Evolutionary conservation across 2,113 vertebrate genomes (phyloP), one percentile per base, ranked within the genome.

Genomic region (Theristicus caerulescens): DNA sequence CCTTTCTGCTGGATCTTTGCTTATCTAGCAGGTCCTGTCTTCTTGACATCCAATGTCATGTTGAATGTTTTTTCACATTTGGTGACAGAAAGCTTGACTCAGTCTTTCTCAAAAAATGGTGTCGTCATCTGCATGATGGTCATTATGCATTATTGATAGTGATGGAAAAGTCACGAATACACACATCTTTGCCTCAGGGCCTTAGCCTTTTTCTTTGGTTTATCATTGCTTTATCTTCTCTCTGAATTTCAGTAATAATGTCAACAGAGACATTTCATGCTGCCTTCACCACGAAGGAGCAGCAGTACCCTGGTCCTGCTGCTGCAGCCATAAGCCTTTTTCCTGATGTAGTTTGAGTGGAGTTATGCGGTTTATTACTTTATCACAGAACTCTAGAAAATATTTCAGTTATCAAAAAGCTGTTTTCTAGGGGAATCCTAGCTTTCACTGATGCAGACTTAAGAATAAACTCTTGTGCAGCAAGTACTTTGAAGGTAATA

Each of bases 81-180:
- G 88, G 73, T 67, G 77, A 64, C 25, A 82, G 69, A 88, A 86
- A 80, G 73, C 71, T 85, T 78, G 80, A 64, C 74, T 88, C 64
- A 62, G 73, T 32, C 72, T 65, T 72, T 90, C 77, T 86, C 64
- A 52, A 74, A 47, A 70, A 7, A 55, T 29, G 59, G 86, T 74
- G 42, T 82, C 8, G 6, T 93, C 73, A 42, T 46, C 57, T 6
- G 4, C 65, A 1, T 61, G 91, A 84, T 61, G 91, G 86, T 88
- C 36, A 21, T 62, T 36, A 61, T 84, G 67, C 69, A 84, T 95
- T 95, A 94, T 86, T 95, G 97, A 97, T 84, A 55, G 92, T n/a
- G 95, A 80, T 69, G 77, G 77, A 79, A 88, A 92, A 96, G 62
- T 71, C 95, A 85, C 58, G 25, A 38, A 82, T 25, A 76, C 82